phyloP scores from a whole-genome alignment of 2,113 vertebrate genomes.

The Sminthopsis crassicaudata region DNA sequence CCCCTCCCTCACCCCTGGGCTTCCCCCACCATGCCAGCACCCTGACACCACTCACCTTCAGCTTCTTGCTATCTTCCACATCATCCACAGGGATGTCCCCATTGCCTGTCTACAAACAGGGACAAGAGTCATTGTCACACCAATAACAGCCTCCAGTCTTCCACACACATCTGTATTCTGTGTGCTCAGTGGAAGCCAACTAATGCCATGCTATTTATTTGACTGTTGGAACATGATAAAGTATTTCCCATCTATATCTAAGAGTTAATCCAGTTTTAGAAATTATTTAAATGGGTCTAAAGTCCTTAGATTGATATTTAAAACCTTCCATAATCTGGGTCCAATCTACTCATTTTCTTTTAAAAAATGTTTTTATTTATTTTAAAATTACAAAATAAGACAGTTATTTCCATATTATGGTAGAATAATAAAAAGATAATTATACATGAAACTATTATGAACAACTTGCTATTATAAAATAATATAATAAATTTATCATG shows the following conservation, averaged over 20 bases:
- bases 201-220: neutral
- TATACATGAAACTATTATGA: neutral
- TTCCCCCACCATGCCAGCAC: neutral
- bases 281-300: neutral
- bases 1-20: neutral
- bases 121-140: conserved; percentile 43
- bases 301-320: neutral
- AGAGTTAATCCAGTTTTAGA: neutral
- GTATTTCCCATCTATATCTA: neutral
- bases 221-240: neutral
- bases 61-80: conserved; percentile 84
- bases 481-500: neutral
- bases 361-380: neutral
- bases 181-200: neutral
- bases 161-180: neutral
- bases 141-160: neutral
- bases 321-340: conserved; percentile 1
- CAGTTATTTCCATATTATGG: neutral
- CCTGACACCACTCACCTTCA: conserved; percentile 87
- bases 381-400: neutral
- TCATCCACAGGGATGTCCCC: conserved; percentile 78
- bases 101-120: conserved; percentile 83
- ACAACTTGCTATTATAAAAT: neutral
- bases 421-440: neutral
- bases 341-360: neutral